phyloP scores from a whole-genome alignment of 1,140 invertebrate genomes.

The Theocolax elegans region DNA sequence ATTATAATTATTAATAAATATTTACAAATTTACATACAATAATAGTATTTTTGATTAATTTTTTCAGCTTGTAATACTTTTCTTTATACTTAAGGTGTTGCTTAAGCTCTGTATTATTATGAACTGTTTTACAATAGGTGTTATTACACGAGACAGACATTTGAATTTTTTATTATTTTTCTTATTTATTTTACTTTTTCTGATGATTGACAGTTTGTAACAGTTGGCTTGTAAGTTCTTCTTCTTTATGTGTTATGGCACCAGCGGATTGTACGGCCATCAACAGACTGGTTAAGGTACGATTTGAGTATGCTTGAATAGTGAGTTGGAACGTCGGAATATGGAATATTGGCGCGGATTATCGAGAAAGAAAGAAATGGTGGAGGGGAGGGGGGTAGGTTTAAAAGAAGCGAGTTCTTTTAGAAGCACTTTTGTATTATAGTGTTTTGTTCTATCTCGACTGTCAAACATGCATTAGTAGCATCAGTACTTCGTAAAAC shows the following conservation, averaged over 20 bases:
- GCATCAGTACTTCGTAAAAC: not conserved
- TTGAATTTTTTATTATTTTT: not conserved
- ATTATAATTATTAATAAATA: not conserved
- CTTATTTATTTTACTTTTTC: not conserved
- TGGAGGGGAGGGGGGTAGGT: no score
- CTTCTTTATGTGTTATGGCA: no score
- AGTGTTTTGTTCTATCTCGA: not conserved
- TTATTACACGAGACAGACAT: slow-evolving; percentile 58
- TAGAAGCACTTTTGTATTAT: not conserved
- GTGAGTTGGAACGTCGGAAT: no score
- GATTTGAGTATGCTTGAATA: no score
- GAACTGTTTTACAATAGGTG: slow-evolving; percentile 57
- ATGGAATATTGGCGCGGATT: no score
- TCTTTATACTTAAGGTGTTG: slow-evolving; percentile 69
- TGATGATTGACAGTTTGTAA: no score
- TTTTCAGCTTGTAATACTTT: slow-evolving; percentile 68
- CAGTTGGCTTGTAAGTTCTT: no score
- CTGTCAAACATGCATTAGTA: not conserved
- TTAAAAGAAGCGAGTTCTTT: no score
- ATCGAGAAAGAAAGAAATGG: no score
- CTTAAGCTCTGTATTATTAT: slow-evolving; percentile 57
- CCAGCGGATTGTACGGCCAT: no score
- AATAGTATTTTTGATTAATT: slow-evolving; percentile 67
- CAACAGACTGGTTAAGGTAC: no score
- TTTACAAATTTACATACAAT: slow-evolving; percentile 64